phyloP scores from a whole-genome alignment of 1,140 invertebrate species.

The Panonychus citri region DNA sequence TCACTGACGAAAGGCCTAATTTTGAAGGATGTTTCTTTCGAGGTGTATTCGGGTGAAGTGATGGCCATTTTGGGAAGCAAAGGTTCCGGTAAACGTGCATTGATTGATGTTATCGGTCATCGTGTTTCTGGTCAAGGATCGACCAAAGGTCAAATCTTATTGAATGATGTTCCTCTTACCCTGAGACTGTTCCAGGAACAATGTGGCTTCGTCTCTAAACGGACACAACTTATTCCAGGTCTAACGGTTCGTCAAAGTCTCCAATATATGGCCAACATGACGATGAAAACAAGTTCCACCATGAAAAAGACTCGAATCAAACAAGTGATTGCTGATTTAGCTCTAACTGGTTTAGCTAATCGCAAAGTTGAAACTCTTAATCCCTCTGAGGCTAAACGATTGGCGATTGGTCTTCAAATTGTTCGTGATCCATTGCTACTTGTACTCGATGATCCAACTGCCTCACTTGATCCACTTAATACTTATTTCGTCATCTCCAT shows the following conservation, averaged over 20 bases:
- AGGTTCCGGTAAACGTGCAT: constrained; percentile 59
- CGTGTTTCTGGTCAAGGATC: constrained; percentile 23
- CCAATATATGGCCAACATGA: constrained; percentile 41
- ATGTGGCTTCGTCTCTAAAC: constrained; percentile 60
- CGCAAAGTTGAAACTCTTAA: constrained; percentile 50
- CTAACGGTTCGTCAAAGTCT: constrained; percentile 63
- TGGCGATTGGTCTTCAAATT: constrained; percentile 62
- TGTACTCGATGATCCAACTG: constrained; percentile 67
- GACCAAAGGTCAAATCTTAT: constrained; percentile 44
- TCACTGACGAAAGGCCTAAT: constrained; percentile 55
- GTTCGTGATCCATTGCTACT: constrained; percentile 72
- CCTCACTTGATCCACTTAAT: constrained; percentile 66
- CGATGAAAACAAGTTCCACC: constrained; percentile 24
- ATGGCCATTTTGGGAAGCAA: constrained; percentile 75
- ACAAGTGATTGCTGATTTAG: constrained; percentile 68
- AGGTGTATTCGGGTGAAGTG: constrained; percentile 69
- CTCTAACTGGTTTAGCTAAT: constrained; percentile 58
- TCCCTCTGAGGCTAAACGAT: constrained; percentile 52
- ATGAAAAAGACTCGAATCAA: constrained; percentile 39
- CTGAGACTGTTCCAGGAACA: constrained; percentile 49
- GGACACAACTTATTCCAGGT: constrained; percentile 52
- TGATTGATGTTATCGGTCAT: constrained; percentile 70
- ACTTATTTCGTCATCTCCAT: constrained; percentile 78
- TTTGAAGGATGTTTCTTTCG: constrained; percentile 61
- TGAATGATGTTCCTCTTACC: constrained; percentile 57